phyloP scores from a whole-genome alignment of 23 tunicate species.

The Pegea sp. region DNA sequence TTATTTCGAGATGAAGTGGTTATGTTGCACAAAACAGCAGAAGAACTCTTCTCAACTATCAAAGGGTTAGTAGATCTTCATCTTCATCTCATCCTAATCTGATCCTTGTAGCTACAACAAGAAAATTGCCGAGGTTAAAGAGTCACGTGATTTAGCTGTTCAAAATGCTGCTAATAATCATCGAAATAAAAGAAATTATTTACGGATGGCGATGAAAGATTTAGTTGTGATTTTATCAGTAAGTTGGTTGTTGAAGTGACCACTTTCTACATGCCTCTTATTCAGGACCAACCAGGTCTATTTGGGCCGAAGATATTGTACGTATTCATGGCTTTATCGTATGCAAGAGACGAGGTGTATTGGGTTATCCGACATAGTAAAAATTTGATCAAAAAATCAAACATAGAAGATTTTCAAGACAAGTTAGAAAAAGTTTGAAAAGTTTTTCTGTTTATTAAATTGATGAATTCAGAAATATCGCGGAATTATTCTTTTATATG shows the following conservation, averaged over 20 bases:
- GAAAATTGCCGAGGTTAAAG: slow-evolving; percentile 71
- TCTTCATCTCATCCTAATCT: no score
- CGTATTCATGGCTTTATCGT: slow-evolving; percentile 66
- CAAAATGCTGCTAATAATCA: slow-evolving; percentile 58
- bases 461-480: slow-evolving; percentile 29
- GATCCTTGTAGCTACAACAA: slow-evolving; percentile 94
- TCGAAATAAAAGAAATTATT: slow-evolving; percentile 51
- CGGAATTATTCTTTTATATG: slow-evolving; percentile 81
- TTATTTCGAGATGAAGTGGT: slow-evolving; percentile 90
- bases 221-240: slow-evolving; percentile 42
- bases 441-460: no score
- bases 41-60: slow-evolving; percentile 42
- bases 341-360: slow-evolving; percentile 66
- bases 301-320: slow-evolving; percentile 81
- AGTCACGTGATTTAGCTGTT: slow-evolving; percentile 59
- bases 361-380: slow-evolving; percentile 61
- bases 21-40: slow-evolving; percentile 66
- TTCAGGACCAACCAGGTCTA: slow-evolving; percentile 93
- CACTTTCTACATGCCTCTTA: not conserved
- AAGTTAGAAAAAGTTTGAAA: slow-evolving; percentile 23
- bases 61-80: slow-evolving; percentile 35
- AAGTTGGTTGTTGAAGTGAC: slow-evolving; percentile 3
- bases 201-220: slow-evolving; percentile 68
- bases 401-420: slow-evolving; percentile 72
- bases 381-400: slow-evolving; percentile 58